Evolutionary conservation across 2,797 vertebrate species (phyloP), one percentile per base, ranked within the genome.

Genomic region (Leuciscus waleckii): DNA sequence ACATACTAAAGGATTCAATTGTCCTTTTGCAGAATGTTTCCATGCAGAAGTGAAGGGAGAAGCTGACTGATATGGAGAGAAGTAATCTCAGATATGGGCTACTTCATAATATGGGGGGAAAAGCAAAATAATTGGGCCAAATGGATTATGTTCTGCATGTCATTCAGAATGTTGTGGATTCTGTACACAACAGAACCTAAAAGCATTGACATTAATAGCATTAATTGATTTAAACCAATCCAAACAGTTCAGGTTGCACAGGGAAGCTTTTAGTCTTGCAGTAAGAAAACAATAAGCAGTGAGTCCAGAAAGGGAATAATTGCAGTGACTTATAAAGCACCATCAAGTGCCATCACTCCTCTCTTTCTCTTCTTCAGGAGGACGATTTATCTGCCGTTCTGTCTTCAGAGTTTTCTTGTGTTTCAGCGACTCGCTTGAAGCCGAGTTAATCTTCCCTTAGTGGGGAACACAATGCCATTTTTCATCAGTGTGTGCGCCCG

Each of bases 11-110:
- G 9, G 4, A 58, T 46, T 63, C 7, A 35, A 2, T 23, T 43
- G n/a, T 58, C n/a, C n/a, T 81, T 82, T 21, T 82, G 49, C 43
- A 69, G 4, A 81, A 41, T 29, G 37, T 21, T 23, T 82, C 17
- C 35, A 21, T 13, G 16, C 32, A 81, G 49, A 71, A 51, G 39
- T 14, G 7, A 49, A n/a, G 54, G 2, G 13, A 75, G 41, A 69
- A 26, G 1, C 21, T 26, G 7, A 58, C 8, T 9, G 68, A 71
- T 71, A 35, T 35, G 35, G 46, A 49, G 14, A 16, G 14, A 49
- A 17, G 5, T 70, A 21, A 1, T n/a, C 14, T 70, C 13, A 81
- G 26, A 69, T 37, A 68, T 23, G 26, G 29, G 19, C 6, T 35
- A n/a, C 23, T 70, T 54, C 23, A 56, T 39, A 51, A 56, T 23